These are phyloP conservation scores for Pelobates fuscus DNA, from an alignment of 2,113 vertebrate species.

Conservation along the genomic window DNA sequence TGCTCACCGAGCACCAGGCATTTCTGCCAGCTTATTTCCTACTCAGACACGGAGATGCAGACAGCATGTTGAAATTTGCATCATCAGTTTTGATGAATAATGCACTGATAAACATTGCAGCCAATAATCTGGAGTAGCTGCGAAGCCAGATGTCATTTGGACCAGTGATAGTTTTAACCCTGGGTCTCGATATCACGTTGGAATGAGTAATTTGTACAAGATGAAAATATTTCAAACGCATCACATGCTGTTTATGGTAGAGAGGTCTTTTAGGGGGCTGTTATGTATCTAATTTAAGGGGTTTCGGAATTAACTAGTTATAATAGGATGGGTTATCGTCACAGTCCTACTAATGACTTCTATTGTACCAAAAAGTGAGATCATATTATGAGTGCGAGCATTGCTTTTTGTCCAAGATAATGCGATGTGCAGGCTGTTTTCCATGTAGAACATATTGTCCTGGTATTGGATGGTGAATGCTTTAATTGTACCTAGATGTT, in stretches of 20 bases:
- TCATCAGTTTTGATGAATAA: slow-evolving; percentile 84
- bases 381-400: too few species aligned
- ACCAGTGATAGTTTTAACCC: slow-evolving; percentile 76
- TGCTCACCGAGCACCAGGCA: slow-evolving; percentile 76
- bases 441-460: too few species aligned
- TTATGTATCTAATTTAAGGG: neutral
- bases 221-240: slow-evolving; percentile 32
- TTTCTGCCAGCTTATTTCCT: slow-evolving; percentile 76
- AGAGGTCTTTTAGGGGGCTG: neutral
- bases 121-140: slow-evolving; percentile 71
- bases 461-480: too few species aligned
- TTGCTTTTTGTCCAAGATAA: too few species aligned
- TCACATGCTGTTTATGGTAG: slow-evolving; percentile 5
- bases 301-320: neutral
- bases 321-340: too few species aligned
- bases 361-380: too few species aligned
- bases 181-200: slow-evolving; percentile 69
- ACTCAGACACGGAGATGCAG: slow-evolving; percentile 68
- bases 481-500: too few species aligned
- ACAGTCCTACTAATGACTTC: too few species aligned
- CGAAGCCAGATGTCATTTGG: slow-evolving; percentile 81
- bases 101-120: slow-evolving; percentile 79
- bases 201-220: slow-evolving; percentile 57
- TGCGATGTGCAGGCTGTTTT: too few species aligned
- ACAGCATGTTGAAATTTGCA: slow-evolving; percentile 80